Base-by-base conservation (phyloP, 2,888 invertebrate species). In the Ormyrus labotus region DNA sequence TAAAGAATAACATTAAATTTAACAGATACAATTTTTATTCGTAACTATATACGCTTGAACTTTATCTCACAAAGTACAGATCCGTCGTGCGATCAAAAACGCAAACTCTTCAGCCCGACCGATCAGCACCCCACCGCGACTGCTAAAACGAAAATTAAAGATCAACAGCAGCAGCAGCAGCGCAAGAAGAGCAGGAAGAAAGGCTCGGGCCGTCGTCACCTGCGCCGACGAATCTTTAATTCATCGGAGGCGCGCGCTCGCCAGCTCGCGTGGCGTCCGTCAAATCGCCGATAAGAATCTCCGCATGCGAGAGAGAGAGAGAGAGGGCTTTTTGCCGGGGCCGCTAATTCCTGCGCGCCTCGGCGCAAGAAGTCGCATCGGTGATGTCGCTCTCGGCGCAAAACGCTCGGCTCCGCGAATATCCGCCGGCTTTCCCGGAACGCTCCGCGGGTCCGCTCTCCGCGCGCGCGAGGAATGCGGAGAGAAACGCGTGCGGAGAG, bases 201-300 rank as follows among this genome's bases (percentile, higher is more conserved):
- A 50, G 6, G n/a, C 13, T 19, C 11, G 19, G 13, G 70, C 71
- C 82, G 83, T 84, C 85, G 83, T 83, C 85, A 84, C 85, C 84
- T 83, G 84, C 83, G 79, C 4, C 34, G 34, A 34, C 61, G 69
- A 78, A 85, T 86, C 85, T 86, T 85, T 86, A 86, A 86, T 86
- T 86, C 85, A 86, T 84, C 55, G 70, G 61, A 68, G 75, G 55
- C 45, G 60, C 67, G 76, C 77, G 78, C 34, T 34, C 34, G 4
- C 64, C 47, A 81, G 84, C 83, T 84, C 86, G 84, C 86, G 83
- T 86, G 84, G 84, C 84, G 81, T 81, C 78, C 84, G 84, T 84
- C 85, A 84, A 85, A 83, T 82, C 82, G 71, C 79, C 82, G 81
- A 83, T 84, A 84, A 84, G 82, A 80, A 83, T 73, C 73, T n/a